Evolutionary conservation across 2,888 invertebrate genomes (phyloP), one percentile per base, ranked within the genome.

Genomic region (Cantharis flavilabris): DNA sequence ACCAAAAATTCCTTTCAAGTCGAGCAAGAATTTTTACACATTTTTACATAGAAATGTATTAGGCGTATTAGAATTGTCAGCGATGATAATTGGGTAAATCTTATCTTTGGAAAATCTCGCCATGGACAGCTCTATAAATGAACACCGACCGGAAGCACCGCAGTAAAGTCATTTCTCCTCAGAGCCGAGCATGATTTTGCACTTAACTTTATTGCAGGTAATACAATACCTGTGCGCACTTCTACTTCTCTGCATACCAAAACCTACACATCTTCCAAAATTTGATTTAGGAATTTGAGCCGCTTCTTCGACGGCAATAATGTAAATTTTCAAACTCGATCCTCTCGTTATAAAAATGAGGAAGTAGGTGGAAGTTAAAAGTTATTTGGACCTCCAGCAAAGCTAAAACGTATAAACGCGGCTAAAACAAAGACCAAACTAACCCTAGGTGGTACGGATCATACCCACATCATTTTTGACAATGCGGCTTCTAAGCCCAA

Each of bases 131-230:
- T 76, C 78, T 76, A 77, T 80, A 78, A 80, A 80, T 78, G 79
- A 77, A 78, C 70, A 72, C 79, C 79, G 84, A 84, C 86, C 86
- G 86, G 86, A 86, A 85, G 84, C 84, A 81, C 67, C 77, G 81
- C 80, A 79, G 81, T 82, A 82, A 84, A 83, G 83, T 83, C 82
- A 83, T 84, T 83, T 84, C 82, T 83, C 76, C 80, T 81, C 80
- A 73, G 84, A 82, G 80, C 79, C 78, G 83, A 87, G 87, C 87
- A 87, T 86, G 87, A 87, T 86, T 87, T 87, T 87, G 87, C 87
- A 87, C 87, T 87, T 87, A 87, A 86, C 79, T 87, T 86, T 87
- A 87, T 87, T 87, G 84, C 85, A 81, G 83, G 83, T 84, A 84
- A 83, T 83, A 81, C 80, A 82, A 82, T 80, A 76, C 80, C 81